Base-by-base conservation (phyloP, 2,888 invertebrate species). In the Meta bourneti region DNA sequence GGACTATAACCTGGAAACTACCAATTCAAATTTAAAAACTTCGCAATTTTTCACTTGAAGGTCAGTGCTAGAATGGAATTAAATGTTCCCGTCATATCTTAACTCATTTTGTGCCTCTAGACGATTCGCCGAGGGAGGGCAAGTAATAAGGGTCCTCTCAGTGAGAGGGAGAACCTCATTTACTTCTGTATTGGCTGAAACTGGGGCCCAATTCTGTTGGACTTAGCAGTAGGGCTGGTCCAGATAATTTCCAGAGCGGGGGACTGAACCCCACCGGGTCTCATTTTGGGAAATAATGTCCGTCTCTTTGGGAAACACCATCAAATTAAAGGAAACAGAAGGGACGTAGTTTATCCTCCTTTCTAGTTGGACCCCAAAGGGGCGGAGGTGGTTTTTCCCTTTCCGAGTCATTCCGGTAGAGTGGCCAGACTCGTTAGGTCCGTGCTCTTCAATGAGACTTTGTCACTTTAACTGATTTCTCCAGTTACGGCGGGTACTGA, bases 401-500 rank as follows among this genome's bases (percentile, higher is more conserved):
- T 70, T 86, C 9, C 78, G 7, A 78, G 84, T 75, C 77, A 86
- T 86, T 86, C 77, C 85, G 19, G 70, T 48, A 16, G 87, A 87
- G 87, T 87, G 87, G 87, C 54, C 72, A 16, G 75, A 34, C 74
- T 52, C 34, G 54, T 84, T 74, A 61, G 84, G 52, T 54, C 75
- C 20, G 48, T 74, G 54, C n/a, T 75, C 85, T 86, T 86, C 85
- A 49, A 70, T 78, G 51, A 78, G 78, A 69, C 69, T 77, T 77
- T 78, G 84, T 84, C 84, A 75, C 61, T 84, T 84, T 84, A 84
- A 84, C 84, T 84, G 84, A 84, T 84, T 84, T 84, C 84, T 82
- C 71, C 71, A 51, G 52, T 82, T 82, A 75, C n/a, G 13, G 71
- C 52, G 34, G 74, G 7, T 16, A 54, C 61, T 51, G n/a, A 19